These are phyloP conservation scores for Pristionchus maxplancki DNA, from an alignment of 2,888 invertebrate genomes.

Conservation along the genomic window DNA sequence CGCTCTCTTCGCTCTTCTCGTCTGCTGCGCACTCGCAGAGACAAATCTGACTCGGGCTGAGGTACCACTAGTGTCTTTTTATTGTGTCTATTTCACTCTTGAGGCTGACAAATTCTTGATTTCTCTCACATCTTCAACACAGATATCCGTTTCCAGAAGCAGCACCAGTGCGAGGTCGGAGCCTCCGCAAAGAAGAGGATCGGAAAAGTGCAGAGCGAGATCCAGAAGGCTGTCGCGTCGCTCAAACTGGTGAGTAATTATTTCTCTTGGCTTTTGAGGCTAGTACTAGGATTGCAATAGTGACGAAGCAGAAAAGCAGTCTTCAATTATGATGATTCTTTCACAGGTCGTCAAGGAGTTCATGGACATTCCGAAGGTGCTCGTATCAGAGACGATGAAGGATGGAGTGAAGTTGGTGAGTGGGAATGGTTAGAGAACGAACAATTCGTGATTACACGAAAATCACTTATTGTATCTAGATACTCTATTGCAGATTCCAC, in stretches of 20 bases:
- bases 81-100: not conserved
- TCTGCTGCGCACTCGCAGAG: not conserved
- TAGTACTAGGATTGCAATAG: no score
- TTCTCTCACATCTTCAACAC: not conserved
- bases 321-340: not conserved
- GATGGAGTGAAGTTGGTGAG: not conserved
- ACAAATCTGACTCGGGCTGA: not conserved
- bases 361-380: constrained; percentile 27
- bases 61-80: not conserved
- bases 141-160: not conserved
- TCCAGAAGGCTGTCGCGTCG: not conserved
- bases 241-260: not conserved
- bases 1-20: not conserved
- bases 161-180: not conserved
- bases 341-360: not conserved
- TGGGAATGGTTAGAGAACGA: not conserved
- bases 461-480: no score
- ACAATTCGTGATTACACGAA: no score
- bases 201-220: not conserved
- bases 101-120: no score
- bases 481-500: no score
- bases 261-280: no score
- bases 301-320: no score
- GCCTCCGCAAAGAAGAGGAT: constrained; percentile 15
- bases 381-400: not conserved